Evolutionary conservation across 2,113 vertebrate species (phyloP), one percentile per base, ranked within the genome.

Genomic region (Alethe diademata): DNA sequence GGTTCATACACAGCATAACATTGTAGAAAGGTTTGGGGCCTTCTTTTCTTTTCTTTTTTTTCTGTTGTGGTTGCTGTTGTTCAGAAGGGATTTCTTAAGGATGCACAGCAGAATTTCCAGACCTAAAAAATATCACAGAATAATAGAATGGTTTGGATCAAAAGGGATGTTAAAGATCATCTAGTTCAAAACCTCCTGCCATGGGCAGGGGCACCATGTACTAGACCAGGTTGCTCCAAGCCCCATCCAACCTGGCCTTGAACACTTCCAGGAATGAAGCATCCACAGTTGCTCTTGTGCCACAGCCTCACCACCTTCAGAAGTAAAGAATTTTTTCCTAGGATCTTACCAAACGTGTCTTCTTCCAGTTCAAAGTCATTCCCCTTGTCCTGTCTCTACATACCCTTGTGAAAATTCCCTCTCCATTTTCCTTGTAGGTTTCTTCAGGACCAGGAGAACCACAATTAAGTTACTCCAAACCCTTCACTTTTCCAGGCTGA

Each of bases 141-240:
- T 60, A 9, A 22, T 1, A 53, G 53, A 74, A 81, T 10, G 3
- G 3, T 58, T 73, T 74, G 45, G 3, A 4, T 81, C 25, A 28
- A 43, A 73, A 58, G 4, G 11, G 11, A 38, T n/a, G 23, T 66
- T 60, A n/a, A 45, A 60, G 43, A 13, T 29, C 28, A 38, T 14
- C 15, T 33, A 28, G 12, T 28, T 53, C 1, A 0, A 45, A 45
- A 9, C 6, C 10, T 3, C 5, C 38, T 80, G 67, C 12, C 23
- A 25, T 23, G 10, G 19, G 0, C 15, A 73, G 23, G 19, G 16
- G 4, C 6, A 51, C 11, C 8, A 9, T 51, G 14, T 6, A n/a
- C 23, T 14, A 12, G 16, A 14, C 13, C 33, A 25, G 28, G 3
- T 8, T 17, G 8, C 19, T 57, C 50, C 40, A 9, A 33, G 25